Evolutionary conservation across 2,888 invertebrate species (phyloP).

Genomic region (Sinotaia quadrata): DNA sequence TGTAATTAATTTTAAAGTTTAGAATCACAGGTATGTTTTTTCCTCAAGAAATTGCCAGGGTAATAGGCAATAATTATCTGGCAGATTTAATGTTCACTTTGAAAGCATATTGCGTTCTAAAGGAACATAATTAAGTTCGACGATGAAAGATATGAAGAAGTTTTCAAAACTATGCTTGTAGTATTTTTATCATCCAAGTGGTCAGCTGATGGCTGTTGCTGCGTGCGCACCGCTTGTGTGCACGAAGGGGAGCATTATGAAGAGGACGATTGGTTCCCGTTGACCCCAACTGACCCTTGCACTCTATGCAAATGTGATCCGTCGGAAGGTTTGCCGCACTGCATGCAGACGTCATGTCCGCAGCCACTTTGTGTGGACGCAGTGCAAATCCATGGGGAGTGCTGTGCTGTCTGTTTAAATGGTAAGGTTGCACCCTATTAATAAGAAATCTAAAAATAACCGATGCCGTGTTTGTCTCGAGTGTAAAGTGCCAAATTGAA

Average conservation of each 20-base stretch:
- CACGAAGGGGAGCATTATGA: constrained; percentile 20
- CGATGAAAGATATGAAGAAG: too few relatives aligned
- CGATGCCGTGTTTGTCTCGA: too few relatives aligned
- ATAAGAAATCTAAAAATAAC: background rate
- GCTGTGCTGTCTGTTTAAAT: constrained; percentile 13
- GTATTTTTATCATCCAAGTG: background rate
- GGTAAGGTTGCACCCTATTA: background rate
- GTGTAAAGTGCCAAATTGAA: too few relatives aligned
- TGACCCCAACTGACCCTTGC: constrained; percentile 25
- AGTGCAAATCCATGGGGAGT: background rate
- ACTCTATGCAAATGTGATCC: constrained; percentile 24
- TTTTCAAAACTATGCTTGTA: too few relatives aligned
- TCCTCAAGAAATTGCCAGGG: too few relatives aligned
- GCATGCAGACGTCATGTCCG: constrained; percentile 12
- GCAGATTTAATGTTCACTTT: too few relatives aligned
- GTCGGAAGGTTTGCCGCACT: constrained; percentile 19
- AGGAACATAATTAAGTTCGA: too few relatives aligned
- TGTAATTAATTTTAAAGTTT: too few relatives aligned
- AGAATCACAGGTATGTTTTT: too few relatives aligned
- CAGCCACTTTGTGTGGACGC: constrained; percentile 5
- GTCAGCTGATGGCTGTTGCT: constrained; percentile 25
- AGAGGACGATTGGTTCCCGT: constrained; percentile 21
- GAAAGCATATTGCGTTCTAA: too few relatives aligned
- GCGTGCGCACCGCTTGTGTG: constrained; percentile 2
- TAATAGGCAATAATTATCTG: too few relatives aligned